These are phyloP conservation scores for Spodoptera littoralis DNA, from an alignment of 2,888 invertebrate species.

Conservation along the genomic window DNA sequence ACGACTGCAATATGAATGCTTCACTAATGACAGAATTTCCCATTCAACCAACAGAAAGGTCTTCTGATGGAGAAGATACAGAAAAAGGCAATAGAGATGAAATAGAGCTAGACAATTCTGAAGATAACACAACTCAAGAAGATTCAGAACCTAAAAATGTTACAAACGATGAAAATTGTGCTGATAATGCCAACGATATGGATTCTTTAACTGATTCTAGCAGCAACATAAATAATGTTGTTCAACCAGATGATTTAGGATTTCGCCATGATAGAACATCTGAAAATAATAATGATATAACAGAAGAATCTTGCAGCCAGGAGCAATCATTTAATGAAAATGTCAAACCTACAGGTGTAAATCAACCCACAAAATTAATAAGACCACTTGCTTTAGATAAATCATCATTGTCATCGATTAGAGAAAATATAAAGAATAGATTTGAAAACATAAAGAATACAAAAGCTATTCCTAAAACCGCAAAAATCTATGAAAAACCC, in stretches of 20 bases:
- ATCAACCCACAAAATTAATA: constrained; percentile 5
- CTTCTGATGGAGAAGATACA: constrained; percentile 1
- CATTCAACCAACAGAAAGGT: constrained; percentile 12
- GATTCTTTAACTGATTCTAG: constrained; percentile 40
- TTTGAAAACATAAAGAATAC: constrained; percentile 61
- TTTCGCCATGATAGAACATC: constrained; percentile 23
- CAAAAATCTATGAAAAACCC: not conserved
- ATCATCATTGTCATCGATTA: constrained; percentile 54
- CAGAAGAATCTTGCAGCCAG: constrained; percentile 15
- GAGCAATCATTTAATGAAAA: not conserved
- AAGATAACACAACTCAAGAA: constrained; percentile 1
- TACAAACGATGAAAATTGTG: constrained; percentile 16
- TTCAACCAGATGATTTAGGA: constrained; percentile 10
- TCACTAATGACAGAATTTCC: constrained; percentile 2
- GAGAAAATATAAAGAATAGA: constrained; percentile 59
- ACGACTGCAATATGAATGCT: constrained; percentile 12
- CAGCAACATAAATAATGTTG: constrained; percentile 20
- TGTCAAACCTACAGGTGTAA: constrained; percentile 4
- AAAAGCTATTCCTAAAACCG: constrained; percentile 14
- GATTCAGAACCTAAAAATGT: not conserved
- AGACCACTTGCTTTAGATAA: constrained; percentile 39
- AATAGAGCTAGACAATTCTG: not conserved
- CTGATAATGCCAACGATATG: constrained; percentile 3
- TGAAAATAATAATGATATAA: constrained; percentile 1
- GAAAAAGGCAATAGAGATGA: constrained; percentile 3